These are phyloP conservation scores for Ophioninae sp. DNA, from an alignment of 2,888 invertebrate species.

Conservation along the genomic window DNA sequence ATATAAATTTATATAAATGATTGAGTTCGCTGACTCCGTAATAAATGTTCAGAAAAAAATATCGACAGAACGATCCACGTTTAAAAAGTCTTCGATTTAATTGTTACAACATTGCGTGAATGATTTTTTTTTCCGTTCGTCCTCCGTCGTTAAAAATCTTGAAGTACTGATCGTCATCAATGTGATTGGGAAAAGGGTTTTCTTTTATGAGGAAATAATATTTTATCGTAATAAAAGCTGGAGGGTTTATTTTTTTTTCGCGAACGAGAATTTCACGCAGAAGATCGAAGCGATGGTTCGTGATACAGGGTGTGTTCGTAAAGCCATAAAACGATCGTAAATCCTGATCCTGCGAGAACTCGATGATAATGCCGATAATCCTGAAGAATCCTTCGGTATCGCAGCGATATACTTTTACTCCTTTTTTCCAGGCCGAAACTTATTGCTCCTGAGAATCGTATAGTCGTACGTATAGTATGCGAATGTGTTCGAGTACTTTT, in stretches of 20 bases:
- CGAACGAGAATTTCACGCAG: not conserved
- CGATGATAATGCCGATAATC: constrained; percentile 53
- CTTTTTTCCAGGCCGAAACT: constrained; percentile 19
- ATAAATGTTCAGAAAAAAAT: no score
- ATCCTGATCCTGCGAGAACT: constrained; percentile 31
- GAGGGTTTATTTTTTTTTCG: constrained; percentile 2
- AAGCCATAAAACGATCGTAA: constrained; percentile 52
- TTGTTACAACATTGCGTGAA: not conserved
- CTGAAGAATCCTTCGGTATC: constrained; percentile 43
- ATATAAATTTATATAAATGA: no score
- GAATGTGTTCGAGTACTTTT: no score
- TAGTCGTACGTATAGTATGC: not conserved
- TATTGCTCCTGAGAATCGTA: constrained; percentile 1
- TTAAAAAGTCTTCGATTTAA: no score
- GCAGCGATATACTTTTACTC: constrained; percentile 18
- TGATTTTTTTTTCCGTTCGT: not conserved
- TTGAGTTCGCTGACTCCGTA: no score
- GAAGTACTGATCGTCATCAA: not conserved
- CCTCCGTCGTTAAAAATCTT: not conserved
- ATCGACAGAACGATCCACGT: no score
- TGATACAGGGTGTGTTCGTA: constrained; percentile 20
- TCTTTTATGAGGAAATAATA: constrained; percentile 10
- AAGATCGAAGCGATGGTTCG: not conserved
- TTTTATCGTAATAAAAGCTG: constrained; percentile 29
- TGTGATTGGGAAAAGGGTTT: constrained; percentile 15